Evolutionary conservation across 2,797 vertebrate species (phyloP).

Genomic region (Hoplostethus mediterraneus): DNA sequence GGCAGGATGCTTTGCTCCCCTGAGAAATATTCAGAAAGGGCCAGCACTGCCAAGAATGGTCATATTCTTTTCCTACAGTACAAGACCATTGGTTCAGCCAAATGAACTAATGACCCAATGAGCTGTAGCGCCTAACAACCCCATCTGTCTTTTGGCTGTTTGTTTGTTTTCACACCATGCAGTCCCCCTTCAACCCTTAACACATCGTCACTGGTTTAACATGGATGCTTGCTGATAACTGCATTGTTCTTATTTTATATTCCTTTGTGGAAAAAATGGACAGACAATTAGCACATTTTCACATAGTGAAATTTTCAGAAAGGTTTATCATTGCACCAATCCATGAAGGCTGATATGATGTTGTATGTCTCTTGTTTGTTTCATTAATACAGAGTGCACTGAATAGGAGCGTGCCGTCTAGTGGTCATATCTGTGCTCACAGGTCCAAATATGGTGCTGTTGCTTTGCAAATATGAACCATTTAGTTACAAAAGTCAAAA

Average conservation of each 20-base stretch:
- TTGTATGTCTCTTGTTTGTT: not conserved
- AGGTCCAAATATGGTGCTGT: not conserved
- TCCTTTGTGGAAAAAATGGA: not conserved
- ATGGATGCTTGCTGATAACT: not conserved
- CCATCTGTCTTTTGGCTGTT: not conserved
- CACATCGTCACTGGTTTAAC: not conserved
- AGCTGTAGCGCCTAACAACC: slow-evolving; percentile 2
- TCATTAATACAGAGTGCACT: slow-evolving; percentile 10
- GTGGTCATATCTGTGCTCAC: not conserved
- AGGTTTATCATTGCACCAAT: not conserved
- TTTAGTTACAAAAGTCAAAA: not conserved
- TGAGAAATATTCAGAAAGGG: slow-evolving; percentile 12
- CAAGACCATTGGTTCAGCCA: slow-evolving; percentile 2
- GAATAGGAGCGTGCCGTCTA: not conserved
- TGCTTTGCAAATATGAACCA: not conserved
- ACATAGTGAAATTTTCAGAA: not conserved
- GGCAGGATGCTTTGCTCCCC: not conserved
- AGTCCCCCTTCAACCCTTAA: not conserved
- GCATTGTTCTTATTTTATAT: not conserved
- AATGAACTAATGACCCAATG: not conserved
- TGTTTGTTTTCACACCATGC: not conserved
- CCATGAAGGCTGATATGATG: slow-evolving; percentile 4
- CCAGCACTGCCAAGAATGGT: not conserved
- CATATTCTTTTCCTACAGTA: not conserved
- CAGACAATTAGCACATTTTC: not conserved